These are phyloP conservation scores for Ctenoplectra terminalis DNA, from an alignment of 1,140 invertebrate species.

Conservation along the genomic window DNA sequence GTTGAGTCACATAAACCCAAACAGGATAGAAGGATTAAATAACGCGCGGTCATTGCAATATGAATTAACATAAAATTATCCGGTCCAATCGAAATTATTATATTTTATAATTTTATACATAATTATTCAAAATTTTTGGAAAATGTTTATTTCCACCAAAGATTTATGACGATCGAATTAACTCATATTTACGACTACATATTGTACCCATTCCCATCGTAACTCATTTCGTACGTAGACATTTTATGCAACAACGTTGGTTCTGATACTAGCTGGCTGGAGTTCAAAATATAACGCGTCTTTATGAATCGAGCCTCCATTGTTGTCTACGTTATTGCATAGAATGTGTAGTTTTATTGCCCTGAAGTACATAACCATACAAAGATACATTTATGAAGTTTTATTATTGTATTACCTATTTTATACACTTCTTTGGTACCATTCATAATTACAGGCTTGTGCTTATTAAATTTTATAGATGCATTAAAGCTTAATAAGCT, in stretches of 20 bases:
- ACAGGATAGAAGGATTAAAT: too few relatives aligned
- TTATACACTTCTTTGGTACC: not conserved
- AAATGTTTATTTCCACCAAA: not conserved
- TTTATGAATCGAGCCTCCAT: constrained; percentile 20
- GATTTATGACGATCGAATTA: not conserved
- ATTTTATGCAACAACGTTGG: not conserved
- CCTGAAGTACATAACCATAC: not conserved
- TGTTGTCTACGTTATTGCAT: constrained; percentile 29
- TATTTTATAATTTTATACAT: not conserved
- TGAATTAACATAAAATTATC: too few relatives aligned
- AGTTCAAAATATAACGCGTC: constrained; percentile 11
- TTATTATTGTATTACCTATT: not conserved
- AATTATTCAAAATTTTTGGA: not conserved
- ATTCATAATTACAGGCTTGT: not conserved
- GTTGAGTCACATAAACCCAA: too few relatives aligned
- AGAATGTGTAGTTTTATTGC: constrained; percentile 1
- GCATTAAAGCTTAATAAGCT: not conserved
- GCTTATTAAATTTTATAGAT: not conserved
- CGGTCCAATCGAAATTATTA: too few relatives aligned
- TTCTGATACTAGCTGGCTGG: not conserved
- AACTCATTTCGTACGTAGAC: not conserved
- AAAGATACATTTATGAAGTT: not conserved
- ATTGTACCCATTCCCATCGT: not conserved
- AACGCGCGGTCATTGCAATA: too few relatives aligned
- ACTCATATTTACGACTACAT: not conserved